Evolutionary conservation across 1,140 invertebrate species (phyloP), one percentile per base, ranked within the genome.

Genomic region (Tribolium madens): DNA sequence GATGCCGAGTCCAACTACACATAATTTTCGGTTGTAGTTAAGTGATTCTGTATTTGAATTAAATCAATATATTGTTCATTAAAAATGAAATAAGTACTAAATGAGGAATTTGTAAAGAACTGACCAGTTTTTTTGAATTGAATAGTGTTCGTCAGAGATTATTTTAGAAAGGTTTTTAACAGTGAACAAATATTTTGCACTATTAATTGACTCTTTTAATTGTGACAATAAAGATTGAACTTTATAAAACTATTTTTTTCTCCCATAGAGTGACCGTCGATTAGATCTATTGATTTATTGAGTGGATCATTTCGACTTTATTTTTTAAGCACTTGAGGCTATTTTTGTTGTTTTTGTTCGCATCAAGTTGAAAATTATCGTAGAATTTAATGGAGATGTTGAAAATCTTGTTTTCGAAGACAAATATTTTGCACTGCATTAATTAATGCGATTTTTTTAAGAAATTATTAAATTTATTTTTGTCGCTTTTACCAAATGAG

Each of bases 1-100:
- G 68, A 78, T 80, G 77, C 77, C 78, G 48, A 74, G 33, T 18
- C 53, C 76, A 17, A 36, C 50, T 12, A 73, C 74, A 18, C 78
- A 77, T 42, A 78, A 80, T 64, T 64, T 64, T 64, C 57, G 57
- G 14, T 64, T 64, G 9, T 64, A 64, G 17, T 12, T 7, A 21
- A 21, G 7, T 21, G 7, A 10, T 4, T 31, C 9, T 33, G 57
- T 64, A 64, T n/a, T 64, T 12, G 10, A 33, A 18, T 64, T 12
- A 33, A 6, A 33, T 3, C 9, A 64, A 42, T n/a, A 31, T 42
- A 42, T 42, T n/a, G n/a, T 42, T 42, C 2, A 42, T 42, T 42
- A 2, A 10, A 42, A 42, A 42, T 42, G 36, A 42, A 42, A 42
- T 7, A 36, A 36, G 33, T 36, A 36, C 10, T 36, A 36, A 36